Percentiles rank a stretch among this genome's conserved stretches.
Conservation (phyloP, 2,113 vertebrate species). For the Pristiophorus japonicus region DNA sequence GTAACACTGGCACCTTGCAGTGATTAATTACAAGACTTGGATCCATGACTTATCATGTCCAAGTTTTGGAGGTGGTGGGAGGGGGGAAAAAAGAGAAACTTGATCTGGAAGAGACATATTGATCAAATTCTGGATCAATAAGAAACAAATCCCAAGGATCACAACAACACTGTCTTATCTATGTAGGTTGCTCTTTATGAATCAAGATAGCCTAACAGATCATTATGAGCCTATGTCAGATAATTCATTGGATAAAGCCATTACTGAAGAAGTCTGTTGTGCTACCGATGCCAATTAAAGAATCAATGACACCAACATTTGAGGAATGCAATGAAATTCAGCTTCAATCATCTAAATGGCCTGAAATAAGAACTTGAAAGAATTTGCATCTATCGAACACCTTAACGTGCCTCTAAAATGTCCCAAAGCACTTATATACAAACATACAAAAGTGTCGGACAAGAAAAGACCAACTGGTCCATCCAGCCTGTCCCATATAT, state of each 20-base stretch:
- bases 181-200: not conserved
- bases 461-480: not conserved
- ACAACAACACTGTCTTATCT: not conserved
- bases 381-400: not conserved
- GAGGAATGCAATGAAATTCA: not conserved
- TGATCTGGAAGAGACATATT: not conserved
- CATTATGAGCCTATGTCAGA: not conserved
- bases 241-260: conserved; percentile 2
- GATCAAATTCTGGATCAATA: not conserved
- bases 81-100: not conserved
- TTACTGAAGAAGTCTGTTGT: not conserved
- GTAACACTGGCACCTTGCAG: not conserved
- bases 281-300: not conserved
- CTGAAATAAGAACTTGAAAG: not conserved
- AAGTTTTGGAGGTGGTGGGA: not conserved
- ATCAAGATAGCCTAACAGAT: not conserved
- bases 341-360: not conserved
- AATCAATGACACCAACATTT: not conserved
- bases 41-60: not conserved
- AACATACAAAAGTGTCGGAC: not conserved
- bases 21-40: not conserved
- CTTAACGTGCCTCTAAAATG: not conserved
- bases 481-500: not conserved
- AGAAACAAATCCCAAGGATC: not conserved
- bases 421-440: not conserved